Evolutionary conservation across 2,888 invertebrate genomes (phyloP).

Genomic region (Julus scanicus): DNA sequence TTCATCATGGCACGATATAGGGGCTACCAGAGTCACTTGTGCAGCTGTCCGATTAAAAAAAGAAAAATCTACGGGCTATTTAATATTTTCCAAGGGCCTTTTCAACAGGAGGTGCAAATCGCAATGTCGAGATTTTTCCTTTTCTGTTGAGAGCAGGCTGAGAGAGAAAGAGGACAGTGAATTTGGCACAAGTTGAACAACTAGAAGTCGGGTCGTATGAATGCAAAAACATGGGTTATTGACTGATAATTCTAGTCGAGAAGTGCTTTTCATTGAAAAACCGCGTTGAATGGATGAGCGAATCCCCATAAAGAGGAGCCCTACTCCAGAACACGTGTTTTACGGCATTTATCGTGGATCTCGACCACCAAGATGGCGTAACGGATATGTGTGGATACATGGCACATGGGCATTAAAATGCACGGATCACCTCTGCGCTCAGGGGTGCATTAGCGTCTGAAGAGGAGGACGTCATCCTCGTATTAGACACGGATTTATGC

Average conservation of each 20-base stretch:
- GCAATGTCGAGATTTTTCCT: neutral
- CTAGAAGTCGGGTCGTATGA: neutral
- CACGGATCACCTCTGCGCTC: constrained; percentile 8
- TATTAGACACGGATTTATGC: constrained; percentile 47
- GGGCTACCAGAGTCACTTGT: neutral
- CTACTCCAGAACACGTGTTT: constrained; percentile 1
- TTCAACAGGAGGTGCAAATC: neutral
- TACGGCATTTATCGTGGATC: neutral
- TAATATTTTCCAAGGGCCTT: neutral
- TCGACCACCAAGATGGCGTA: neutral
- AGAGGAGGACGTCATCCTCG: constrained; percentile 45
- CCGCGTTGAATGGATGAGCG: constrained; percentile 16
- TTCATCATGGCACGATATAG: neutral
- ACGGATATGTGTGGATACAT: neutral
- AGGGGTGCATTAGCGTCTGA: constrained; percentile 36
- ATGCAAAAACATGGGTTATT: constrained; percentile 11
- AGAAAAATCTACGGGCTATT: neutral
- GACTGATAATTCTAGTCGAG: constrained; percentile 4
- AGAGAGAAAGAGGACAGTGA: neutral
- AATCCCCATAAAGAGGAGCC: constrained; percentile 25
- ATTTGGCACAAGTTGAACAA: constrained; percentile 30
- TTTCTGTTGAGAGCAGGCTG: neutral
- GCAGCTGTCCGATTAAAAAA: neutral
- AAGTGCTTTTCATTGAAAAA: constrained; percentile 18
- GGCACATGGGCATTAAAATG: neutral